A percentile compares a stretch with the other conserved stretches of the same genome.
Evolutionary conservation across 2,797 vertebrate species (phyloP).

Genomic region (Chromis chromis): DNA sequence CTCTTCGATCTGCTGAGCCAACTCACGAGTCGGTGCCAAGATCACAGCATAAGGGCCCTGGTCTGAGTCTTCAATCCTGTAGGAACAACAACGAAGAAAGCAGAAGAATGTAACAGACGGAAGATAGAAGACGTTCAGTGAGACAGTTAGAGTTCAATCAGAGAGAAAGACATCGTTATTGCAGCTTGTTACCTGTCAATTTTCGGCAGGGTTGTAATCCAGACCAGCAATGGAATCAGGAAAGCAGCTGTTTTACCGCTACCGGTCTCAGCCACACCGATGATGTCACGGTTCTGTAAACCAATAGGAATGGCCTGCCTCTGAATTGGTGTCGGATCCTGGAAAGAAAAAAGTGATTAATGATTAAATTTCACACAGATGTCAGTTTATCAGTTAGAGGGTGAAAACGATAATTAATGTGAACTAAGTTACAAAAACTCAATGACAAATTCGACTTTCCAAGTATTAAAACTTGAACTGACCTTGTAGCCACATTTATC

Average conservation of each 20-base stretch:
- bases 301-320: conserved; percentile 98
- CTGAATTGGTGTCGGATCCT: conserved; percentile 98
- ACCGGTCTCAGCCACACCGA: conserved; percentile 96
- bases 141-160: background rate
- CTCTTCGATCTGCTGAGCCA: conserved; percentile 99
- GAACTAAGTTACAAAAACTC: background rate
- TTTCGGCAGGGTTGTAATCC: conserved; percentile 98
- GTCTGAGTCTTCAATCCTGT: conserved; percentile 96
- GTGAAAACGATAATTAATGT: too few relatives aligned
- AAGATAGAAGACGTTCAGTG: background rate
- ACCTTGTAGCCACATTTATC: conserved; percentile 99
- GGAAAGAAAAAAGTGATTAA: background rate
- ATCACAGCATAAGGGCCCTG: conserved; percentile 98
- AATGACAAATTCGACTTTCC: background rate
- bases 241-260: conserved; percentile 98
- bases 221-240: conserved; percentile 95
- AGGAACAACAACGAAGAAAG: background rate
- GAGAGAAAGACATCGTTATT: background rate
- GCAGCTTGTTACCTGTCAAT: conserved; percentile 89
- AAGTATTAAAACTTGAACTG: background rate
- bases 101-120: background rate
- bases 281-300: conserved; percentile 98
- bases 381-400: too few relatives aligned
- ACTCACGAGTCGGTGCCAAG: conserved; percentile 95
- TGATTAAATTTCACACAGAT: background rate